Evolutionary conservation across 2,113 vertebrate species (phyloP), one percentile per base, ranked within the genome.

Genomic region (Phalacrocorax brasilianus): DNA sequence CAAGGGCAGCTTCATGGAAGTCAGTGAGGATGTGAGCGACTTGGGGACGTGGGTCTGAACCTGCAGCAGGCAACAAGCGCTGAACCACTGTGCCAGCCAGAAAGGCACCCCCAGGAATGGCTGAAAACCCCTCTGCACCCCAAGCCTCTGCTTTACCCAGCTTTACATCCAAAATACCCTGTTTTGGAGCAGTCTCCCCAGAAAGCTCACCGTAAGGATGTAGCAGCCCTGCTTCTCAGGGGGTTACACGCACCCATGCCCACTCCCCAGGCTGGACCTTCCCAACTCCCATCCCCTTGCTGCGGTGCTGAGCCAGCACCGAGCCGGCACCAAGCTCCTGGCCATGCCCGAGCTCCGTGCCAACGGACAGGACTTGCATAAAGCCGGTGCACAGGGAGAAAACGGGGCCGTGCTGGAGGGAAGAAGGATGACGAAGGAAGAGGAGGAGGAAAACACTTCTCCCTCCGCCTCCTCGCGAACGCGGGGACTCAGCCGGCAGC

Each of bases 261-360:
- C 2, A 3, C 45, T 21, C 35, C 70, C 61, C 4, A 0, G 5
- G 42, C 45, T 20, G 19, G 38, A 3, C 22, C 70, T n/a, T 56
- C 75, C 77, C 45, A 45, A 35, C 40, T 42, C 33, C 62, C 75
- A 26, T 5, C 22, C 71, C 77, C 55, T 55, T 23, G 0, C 15
- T 4, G 0, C 1, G 0, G 62, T 0, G 4, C 77, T 4, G 23
- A 63, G 58, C 75, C 2, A 7, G 42, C 16, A n/a, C 28, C 1
- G 0, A 53, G 32, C 40, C 17, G 8, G 44, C 13, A 21, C 27
- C 1, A 1, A 53, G 32, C 45, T 28, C 62, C n/a, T 1, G 0
- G 50, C 40, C 0, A 1, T 6, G 52, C 44, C 33, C 1, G 0
- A 49, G 44, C 79, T 49, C 61, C 3, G 0, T 3, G 2, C 55